These are phyloP conservation scores for Micrasema longulum DNA, from an alignment of 1,140 invertebrate genomes.

Conservation along the genomic window DNA sequence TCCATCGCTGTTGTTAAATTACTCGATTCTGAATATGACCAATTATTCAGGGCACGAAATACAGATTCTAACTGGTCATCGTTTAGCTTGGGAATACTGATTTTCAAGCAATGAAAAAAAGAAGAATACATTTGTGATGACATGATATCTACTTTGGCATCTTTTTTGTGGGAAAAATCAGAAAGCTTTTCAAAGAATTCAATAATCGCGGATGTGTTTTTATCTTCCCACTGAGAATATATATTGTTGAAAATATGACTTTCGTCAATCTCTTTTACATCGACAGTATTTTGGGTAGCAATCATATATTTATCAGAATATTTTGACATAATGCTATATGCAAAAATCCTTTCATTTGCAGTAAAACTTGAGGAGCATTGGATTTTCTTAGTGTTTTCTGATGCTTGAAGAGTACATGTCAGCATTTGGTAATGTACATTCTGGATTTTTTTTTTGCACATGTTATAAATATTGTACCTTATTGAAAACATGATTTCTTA, in stretches of 20 bases:
- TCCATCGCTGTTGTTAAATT: slow-evolving; percentile 64
- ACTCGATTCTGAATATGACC: slow-evolving; percentile 58
- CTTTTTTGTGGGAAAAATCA: slow-evolving; percentile 56
- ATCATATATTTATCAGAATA: slow-evolving; percentile 34
- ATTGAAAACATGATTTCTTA: no score
- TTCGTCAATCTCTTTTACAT: slow-evolving; percentile 10
- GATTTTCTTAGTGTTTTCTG: no score
- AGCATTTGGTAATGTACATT: no score
- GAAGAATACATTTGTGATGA: slow-evolving; percentile 59
- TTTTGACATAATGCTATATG: slow-evolving; percentile 57
- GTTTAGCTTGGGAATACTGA: slow-evolving; percentile 60
- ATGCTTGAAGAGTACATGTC: no score
- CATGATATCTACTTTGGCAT: slow-evolving; percentile 55
- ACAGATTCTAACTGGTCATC: slow-evolving; percentile 62
- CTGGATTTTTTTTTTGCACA: no score
- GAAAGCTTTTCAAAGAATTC: slow-evolving; percentile 59
- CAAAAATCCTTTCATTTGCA: slow-evolving; percentile 59
- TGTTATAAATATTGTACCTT: no score
- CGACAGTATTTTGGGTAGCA: background rate
- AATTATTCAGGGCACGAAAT: slow-evolving; percentile 57
- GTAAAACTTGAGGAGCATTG: background rate
- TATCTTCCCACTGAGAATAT: slow-evolving; percentile 38
- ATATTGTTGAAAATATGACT: slow-evolving; percentile 3
- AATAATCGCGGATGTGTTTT: slow-evolving; percentile 55
- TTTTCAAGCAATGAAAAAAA: slow-evolving; percentile 61